These are phyloP conservation scores for Smutsia gigantea DNA, from an alignment of 2,797 vertebrate genomes.

Conservation along the genomic window DNA sequence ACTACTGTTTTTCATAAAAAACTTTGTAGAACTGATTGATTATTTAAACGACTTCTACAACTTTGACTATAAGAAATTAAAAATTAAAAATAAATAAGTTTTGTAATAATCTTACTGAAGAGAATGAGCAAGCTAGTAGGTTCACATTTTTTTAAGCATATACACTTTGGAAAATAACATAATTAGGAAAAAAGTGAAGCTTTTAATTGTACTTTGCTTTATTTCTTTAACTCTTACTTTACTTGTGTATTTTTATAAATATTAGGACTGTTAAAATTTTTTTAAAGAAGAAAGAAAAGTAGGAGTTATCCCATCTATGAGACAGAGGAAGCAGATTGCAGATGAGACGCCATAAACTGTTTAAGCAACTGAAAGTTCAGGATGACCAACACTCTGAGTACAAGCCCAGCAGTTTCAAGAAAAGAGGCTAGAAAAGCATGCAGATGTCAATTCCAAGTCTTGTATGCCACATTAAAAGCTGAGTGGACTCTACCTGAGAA, in stretches of 20 bases:
- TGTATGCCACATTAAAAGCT: not conserved
- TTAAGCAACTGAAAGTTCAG: constrained; percentile 44
- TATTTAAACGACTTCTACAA: constrained; percentile 47
- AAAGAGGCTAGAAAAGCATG: not conserved
- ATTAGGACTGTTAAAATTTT: not conserved
- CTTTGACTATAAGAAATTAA: constrained; percentile 31
- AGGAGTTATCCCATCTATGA: not conserved
- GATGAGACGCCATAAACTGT: not conserved
- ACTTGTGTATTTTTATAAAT: constrained; percentile 19
- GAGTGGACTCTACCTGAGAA: not conserved
- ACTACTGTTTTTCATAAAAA: constrained; percentile 59
- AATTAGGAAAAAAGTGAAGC: constrained; percentile 25
- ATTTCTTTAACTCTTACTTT: constrained; percentile 44
- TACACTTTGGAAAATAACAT: constrained; percentile 11
- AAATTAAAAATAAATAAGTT: constrained; percentile 43
- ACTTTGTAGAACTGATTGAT: constrained; percentile 41
- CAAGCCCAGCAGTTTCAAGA: constrained; percentile 17
- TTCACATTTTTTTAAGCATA: constrained; percentile 39
- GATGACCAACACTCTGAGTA: not conserved
- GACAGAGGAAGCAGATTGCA: not conserved
- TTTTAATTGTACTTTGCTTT: constrained; percentile 25
- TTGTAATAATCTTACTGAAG: constrained; percentile 9
- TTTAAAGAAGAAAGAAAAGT: not conserved
- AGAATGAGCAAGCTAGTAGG: not conserved
- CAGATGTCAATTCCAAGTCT: not conserved